Conservation (phyloP, 1,140 invertebrate genomes). For the Drosophila pruinosa region DNA sequence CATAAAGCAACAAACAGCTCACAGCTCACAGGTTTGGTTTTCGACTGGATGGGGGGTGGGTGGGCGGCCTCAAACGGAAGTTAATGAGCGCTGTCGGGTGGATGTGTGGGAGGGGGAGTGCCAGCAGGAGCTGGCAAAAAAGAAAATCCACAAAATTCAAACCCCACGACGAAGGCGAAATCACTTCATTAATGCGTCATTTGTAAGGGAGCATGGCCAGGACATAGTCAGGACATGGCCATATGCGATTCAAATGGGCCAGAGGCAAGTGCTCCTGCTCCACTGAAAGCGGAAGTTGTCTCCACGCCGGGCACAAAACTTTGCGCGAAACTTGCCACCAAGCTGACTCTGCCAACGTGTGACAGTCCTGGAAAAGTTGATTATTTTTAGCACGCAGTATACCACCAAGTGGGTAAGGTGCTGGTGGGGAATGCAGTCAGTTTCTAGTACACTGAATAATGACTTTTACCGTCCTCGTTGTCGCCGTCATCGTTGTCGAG, state of each 20-base stretch:
- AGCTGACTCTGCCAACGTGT: conserved; percentile 56
- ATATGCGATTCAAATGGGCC: conserved; percentile 59
- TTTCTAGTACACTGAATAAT: conserved; percentile 78
- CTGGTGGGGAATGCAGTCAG: conserved; percentile 21
- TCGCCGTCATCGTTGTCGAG: conserved; percentile 12
- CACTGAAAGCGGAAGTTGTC: conserved; percentile 61
- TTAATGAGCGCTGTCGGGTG: conserved; percentile 59
- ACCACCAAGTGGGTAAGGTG: not conserved
- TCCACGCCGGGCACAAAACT: conserved; percentile 59
- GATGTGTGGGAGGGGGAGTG: not conserved
- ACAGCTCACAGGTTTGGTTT: conserved; percentile 7
- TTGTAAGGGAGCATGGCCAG: conserved; percentile 66
- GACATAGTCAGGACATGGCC: conserved; percentile 42
- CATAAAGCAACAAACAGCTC: conserved; percentile 75
- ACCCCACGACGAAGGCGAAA: conserved; percentile 49
- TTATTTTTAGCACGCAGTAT: conserved; percentile 70
- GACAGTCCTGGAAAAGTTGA: conserved; percentile 79
- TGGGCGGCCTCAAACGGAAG: conserved; percentile 61
- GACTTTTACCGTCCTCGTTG: conserved; percentile 67
- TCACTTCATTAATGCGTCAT: conserved; percentile 80
- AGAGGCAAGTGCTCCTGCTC: conserved; percentile 43
- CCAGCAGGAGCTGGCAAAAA: not conserved
- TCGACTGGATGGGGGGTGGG: not conserved
- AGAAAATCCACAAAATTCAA: conserved; percentile 51
- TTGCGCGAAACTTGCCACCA: conserved; percentile 71